A percentile compares a stretch with the other conserved stretches of the same genome.
Conservation (phyloP, 2,888 invertebrate species). For the Drosophila melanosoma region DNA sequence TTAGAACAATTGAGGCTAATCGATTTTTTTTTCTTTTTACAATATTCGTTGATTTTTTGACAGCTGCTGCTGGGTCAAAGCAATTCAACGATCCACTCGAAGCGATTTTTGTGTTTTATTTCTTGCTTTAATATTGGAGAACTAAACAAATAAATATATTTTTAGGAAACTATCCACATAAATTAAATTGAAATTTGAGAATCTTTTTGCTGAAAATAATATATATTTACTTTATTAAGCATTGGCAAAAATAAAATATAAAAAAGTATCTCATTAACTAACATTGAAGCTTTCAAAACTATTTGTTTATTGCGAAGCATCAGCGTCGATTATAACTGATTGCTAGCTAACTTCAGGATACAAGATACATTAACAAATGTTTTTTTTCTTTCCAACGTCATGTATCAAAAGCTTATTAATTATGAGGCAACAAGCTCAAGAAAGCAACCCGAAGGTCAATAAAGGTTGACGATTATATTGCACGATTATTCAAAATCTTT, state of each 20-base stretch:
- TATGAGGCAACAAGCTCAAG: conserved; percentile 22
- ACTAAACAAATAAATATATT: conserved; percentile 23
- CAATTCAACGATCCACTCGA: conserved; percentile 59
- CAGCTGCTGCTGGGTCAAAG: conserved; percentile 65
- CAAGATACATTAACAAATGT: conserved; percentile 14
- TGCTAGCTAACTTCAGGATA: background rate
- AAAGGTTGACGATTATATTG: conserved; percentile 33
- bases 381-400: background rate
- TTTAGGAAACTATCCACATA: background rate
- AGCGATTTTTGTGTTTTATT: conserved; percentile 25
- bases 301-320: background rate
- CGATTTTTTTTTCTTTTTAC: conserved; percentile 58
- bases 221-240: background rate
- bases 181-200: conserved; percentile 10
- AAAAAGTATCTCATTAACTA: background rate
- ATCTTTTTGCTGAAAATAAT: background rate
- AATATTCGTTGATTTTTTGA: conserved; percentile 58
- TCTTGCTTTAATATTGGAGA: conserved; percentile 10
- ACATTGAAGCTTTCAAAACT: background rate
- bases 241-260: background rate
- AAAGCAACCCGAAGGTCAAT: conserved; percentile 41
- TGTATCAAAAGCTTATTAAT: conserved; percentile 13
- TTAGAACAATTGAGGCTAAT: conserved; percentile 76
- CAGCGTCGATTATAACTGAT: conserved; percentile 22
- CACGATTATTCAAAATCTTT: conserved; percentile 20